Percentiles rank a stretch among this genome's conserved stretches.
These are phyloP conservation scores for Saccostrea cuccullata DNA, from an alignment of 1,140 invertebrate species.

Conservation along the genomic window DNA sequence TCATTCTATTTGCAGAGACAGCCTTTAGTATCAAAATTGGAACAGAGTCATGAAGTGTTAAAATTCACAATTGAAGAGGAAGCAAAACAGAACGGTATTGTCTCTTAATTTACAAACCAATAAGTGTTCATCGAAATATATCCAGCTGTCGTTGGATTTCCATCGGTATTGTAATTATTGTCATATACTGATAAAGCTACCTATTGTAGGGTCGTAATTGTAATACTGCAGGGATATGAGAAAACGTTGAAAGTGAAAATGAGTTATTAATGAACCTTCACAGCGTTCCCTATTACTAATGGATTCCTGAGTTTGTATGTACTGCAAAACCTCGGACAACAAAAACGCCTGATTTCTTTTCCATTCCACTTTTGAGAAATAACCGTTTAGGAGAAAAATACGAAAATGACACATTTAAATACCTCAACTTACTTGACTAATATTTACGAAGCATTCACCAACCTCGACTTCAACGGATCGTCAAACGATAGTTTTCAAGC, in stretches of 20 bases:
- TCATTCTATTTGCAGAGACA: too few relatives aligned
- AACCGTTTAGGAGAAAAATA: not conserved
- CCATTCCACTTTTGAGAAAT: not conserved
- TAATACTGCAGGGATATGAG: not conserved
- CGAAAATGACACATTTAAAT: not conserved
- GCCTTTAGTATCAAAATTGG: too few relatives aligned
- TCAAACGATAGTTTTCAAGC: not conserved
- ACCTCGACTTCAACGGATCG: not conserved
- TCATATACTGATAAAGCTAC: too few relatives aligned
- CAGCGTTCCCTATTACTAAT: not conserved
- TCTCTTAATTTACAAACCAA: too few relatives aligned
- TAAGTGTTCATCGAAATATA: too few relatives aligned
- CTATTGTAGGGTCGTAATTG: not conserved
- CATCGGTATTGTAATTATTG: too few relatives aligned
- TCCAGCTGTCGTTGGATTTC: too few relatives aligned
- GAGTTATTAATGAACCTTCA: not conserved
- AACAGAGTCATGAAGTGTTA: too few relatives aligned
- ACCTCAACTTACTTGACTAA: not conserved
- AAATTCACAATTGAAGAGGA: too few relatives aligned
- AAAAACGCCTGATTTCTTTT: not conserved
- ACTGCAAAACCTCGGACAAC: not conserved
- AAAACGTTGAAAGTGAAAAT: not conserved
- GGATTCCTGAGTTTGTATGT: not conserved
- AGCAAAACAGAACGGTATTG: too few relatives aligned
- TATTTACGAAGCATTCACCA: not conserved